Percentiles rank a stretch among this genome's conserved stretches.
phyloP scores from a whole-genome alignment of 2,113 vertebrate species.

The Bufo bufo region DNA sequence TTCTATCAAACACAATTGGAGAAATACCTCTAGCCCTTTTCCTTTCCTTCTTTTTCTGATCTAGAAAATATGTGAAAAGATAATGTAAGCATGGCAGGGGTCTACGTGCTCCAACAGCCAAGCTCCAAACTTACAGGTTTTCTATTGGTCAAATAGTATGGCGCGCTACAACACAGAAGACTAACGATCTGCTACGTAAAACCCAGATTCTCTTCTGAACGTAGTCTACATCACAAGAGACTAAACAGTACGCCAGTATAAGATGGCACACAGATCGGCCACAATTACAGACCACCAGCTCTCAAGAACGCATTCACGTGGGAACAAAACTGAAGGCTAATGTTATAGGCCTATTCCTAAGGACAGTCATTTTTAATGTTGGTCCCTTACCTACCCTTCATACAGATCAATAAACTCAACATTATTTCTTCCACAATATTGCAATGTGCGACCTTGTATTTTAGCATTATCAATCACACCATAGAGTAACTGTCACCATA shows the following conservation, averaged over 20 bases:
- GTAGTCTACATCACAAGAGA: not conserved
- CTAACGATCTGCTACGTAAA: not conserved
- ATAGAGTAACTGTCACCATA: too few species aligned
- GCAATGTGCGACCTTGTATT: too few species aligned
- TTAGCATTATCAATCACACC: too few species aligned
- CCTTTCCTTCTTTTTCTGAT: constrained; percentile 86
- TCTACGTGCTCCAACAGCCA: constrained; percentile 33
- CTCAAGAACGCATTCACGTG: too few species aligned
- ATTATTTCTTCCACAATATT: too few species aligned
- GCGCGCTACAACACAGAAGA: not conserved
- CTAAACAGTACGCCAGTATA: not conserved
- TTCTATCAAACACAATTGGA: constrained; percentile 90
- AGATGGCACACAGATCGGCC: not conserved
- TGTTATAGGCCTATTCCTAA: too few species aligned
- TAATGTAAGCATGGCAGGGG: constrained; percentile 50
- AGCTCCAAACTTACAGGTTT: not conserved
- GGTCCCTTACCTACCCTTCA: too few species aligned
- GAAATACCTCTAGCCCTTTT: constrained; percentile 90
- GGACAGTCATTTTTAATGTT: too few species aligned
- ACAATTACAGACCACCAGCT: too few species aligned
- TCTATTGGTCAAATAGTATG: not conserved
- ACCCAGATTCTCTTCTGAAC: not conserved
- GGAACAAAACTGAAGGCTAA: too few species aligned
- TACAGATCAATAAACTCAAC: too few species aligned
- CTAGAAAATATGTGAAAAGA: constrained; percentile 66